Percentiles rank a stretch among this genome's conserved stretches.
phyloP scores from a whole-genome alignment of 2,888 invertebrate genomes.

The Peribatodes rhomboidaria region DNA sequence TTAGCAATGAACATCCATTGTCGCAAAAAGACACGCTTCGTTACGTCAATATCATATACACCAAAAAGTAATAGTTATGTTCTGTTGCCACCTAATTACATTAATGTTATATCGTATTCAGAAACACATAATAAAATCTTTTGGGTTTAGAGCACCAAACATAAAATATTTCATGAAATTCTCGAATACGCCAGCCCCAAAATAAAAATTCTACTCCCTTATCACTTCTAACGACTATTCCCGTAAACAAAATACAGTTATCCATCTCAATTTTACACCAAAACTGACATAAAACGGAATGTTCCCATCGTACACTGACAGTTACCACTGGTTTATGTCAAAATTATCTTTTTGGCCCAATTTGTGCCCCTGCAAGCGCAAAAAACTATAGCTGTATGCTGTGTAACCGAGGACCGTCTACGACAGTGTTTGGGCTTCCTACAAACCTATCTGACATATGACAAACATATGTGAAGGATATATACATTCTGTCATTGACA shows the following conservation, averaged over 20 bases:
- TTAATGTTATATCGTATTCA: background rate
- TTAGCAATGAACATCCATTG: slow-evolving; percentile 16
- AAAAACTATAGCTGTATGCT: slow-evolving; percentile 59
- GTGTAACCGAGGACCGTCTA: background rate
- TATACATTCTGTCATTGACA: no score
- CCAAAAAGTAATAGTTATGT: no score
- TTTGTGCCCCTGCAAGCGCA: slow-evolving; percentile 75
- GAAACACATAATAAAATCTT: background rate
- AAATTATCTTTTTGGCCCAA: slow-evolving; percentile 81
- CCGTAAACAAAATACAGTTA: slow-evolving; percentile 52
- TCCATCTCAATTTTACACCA: slow-evolving; percentile 68
- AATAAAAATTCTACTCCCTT: background rate
- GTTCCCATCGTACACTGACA: slow-evolving; percentile 72
- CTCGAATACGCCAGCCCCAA: background rate
- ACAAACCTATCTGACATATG: no score
- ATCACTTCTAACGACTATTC: slow-evolving; percentile 12
- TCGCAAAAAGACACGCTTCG: slow-evolving; percentile 7
- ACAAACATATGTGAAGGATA: no score
- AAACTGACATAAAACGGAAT: slow-evolving; percentile 78
- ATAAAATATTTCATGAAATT: background rate
- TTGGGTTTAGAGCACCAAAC: background rate
- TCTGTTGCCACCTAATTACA: no score
- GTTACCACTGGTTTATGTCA: slow-evolving; percentile 83
- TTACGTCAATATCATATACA: no score
- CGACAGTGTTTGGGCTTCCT: slow-evolving; percentile 12